Conservation (phyloP, 2,113 vertebrate species). For the Numida meleagris region DNA sequence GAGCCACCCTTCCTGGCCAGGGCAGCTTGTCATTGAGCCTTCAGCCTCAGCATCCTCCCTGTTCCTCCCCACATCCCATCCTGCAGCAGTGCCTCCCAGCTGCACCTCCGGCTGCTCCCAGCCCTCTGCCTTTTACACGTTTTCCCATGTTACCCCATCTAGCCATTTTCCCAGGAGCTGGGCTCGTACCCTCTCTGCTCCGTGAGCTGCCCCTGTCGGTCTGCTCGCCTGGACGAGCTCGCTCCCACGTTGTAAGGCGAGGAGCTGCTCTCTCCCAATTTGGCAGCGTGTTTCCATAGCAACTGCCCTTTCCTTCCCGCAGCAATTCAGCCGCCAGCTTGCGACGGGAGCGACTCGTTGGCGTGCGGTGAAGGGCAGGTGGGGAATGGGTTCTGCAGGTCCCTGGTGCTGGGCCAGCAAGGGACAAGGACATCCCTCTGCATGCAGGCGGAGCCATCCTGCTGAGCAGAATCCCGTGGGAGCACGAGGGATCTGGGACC, state of each 20-base stretch:
- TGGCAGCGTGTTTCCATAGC: conserved; percentile 67
- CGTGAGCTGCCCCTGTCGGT: rapidly evolving
- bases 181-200: rapidly evolving
- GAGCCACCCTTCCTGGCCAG: rapidly evolving
- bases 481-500: rapidly evolving
- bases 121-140: rapidly evolving
- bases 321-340: neutral
- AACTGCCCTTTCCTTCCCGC: conserved; percentile 55
- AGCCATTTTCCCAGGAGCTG: neutral
- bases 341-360: neutral
- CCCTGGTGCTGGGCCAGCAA: rapidly evolving
- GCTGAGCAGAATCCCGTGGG: neutral
- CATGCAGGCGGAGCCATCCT: rapidly evolving
- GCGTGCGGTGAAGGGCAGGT: neutral
- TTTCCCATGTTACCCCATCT: neutral
- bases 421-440: neutral
- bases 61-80: neutral
- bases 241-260: neutral
- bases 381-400: neutral
- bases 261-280: conserved; percentile 53
- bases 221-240: neutral
- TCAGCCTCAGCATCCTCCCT: rapidly evolving
- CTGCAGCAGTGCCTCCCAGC: rapidly evolving
- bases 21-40: rapidly evolving
- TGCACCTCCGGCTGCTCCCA: rapidly evolving